Evolutionary conservation across 2,113 vertebrate genomes (phyloP).

Genomic region (Bombycilla garrulus): DNA sequence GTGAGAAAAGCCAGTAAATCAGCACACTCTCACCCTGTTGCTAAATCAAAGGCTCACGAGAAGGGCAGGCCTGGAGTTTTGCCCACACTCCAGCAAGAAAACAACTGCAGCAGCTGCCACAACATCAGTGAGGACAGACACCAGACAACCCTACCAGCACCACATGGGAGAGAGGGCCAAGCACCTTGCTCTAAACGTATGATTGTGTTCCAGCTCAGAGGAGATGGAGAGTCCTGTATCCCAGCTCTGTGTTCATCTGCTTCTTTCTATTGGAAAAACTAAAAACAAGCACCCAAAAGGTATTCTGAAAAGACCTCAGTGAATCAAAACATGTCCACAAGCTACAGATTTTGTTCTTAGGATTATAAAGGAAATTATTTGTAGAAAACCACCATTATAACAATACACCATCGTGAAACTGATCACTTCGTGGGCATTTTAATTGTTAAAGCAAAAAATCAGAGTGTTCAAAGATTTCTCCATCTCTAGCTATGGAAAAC

Average conservation of each 20-base stretch:
- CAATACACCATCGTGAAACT: neutral
- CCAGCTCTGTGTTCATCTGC: neutral
- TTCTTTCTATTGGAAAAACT: neutral
- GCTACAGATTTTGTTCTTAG: neutral
- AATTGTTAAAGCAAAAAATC: neutral
- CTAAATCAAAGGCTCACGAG: neutral
- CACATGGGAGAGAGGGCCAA: neutral
- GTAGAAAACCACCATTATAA: fast-evolving
- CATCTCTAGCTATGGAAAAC: neutral
- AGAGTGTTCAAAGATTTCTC: neutral
- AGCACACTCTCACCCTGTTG: neutral
- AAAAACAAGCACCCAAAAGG: neutral
- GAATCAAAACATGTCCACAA: neutral
- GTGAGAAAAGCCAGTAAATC: neutral
- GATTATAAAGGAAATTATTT: neutral
- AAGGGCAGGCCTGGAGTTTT: neutral
- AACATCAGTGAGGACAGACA: fast-evolving
- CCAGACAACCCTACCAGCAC: neutral
- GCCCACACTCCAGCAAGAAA: neutral
- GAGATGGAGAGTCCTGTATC: neutral
- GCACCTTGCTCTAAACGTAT: neutral
- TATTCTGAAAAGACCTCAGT: neutral
- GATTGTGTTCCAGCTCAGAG: neutral
- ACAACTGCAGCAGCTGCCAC: neutral
- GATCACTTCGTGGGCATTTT: neutral